Evolutionary conservation across 2,888 invertebrate genomes (phyloP).

Genomic region (Patella caerulea): DNA sequence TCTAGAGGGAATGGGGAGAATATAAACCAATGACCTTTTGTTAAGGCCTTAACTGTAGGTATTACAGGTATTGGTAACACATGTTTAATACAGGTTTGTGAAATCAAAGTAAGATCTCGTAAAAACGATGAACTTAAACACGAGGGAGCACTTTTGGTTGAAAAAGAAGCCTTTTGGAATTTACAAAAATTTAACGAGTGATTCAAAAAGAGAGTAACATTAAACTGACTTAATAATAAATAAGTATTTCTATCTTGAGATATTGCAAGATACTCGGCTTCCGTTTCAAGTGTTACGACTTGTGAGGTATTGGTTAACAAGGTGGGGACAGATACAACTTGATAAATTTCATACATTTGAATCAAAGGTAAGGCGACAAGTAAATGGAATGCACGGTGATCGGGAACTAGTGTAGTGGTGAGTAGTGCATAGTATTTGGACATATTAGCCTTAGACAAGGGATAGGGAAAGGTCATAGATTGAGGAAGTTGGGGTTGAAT

Average conservation of each 20-base stretch:
- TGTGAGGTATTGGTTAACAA: not conserved
- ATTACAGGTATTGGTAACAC: not conserved
- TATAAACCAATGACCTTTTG: not conserved
- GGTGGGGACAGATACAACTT: not conserved
- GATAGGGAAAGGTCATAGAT: not conserved
- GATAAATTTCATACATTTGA: not conserved
- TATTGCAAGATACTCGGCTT: conserved; percentile 1
- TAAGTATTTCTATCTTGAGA: conserved; percentile 5
- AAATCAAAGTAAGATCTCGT: not conserved
- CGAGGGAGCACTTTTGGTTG: not conserved
- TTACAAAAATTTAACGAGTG: not conserved
- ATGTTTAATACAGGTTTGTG: not conserved
- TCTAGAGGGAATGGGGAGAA: not conserved
- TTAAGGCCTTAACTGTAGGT: not conserved
- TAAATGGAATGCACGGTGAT: not conserved
- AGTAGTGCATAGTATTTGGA: not conserved
- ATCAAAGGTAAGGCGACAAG: not conserved
- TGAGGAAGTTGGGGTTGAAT: not conserved
- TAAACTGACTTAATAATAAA: not conserved
- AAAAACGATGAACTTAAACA: not conserved
- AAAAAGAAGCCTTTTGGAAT: conserved; percentile 1
- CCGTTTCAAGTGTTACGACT: not conserved
- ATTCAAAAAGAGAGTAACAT: not conserved
- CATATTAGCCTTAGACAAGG: not conserved
- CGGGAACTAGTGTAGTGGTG: not conserved